Evolutionary conservation across 2,888 invertebrate species (phyloP), one percentile per base, ranked within the genome.

Genomic region (Cataglyphis cursor): DNA sequence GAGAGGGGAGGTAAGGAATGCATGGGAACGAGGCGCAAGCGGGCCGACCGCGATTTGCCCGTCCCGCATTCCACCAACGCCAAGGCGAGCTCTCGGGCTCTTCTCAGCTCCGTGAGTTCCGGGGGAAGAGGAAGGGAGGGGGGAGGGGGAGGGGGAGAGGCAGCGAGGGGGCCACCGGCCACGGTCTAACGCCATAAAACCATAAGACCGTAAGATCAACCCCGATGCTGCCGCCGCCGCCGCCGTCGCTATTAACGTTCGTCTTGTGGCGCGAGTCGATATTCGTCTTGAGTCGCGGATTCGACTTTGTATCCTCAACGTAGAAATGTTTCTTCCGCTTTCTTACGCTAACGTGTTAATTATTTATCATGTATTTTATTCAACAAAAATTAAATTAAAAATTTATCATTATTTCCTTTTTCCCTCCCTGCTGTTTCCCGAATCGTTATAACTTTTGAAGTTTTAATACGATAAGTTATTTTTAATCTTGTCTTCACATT

Each of bases 1-100:
- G 86, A 86, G 90, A 87, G 87, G 84, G 88, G 89, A 88, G 88
- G 89, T 87, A 89, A 92, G 92, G 93, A 93, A 93, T 93, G 93
- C 93, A 93, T 93, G 92, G 92, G 94, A 93, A 93, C 93, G 93
- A 93, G 93, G 93, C 92, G 90, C 92, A 91, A 92, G 93, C 94
- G 92, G 93, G 93, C 93, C 93, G 95, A 94, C 95, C 94, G 95
- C 95, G 95, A 94, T 94, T 94, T 94, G 94, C 93, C 94, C 94
- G 94, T 94, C 93, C 93, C 93, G 96, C 95, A 95, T 95, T 94
- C 95, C 95, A 93, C 94, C 91, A 90, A 90, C 90, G 91, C 91
- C 91, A 84, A 93, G 92, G 90, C 92, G 88, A 91, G 92, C 92
- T 90, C 91, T 88, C 82, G 74, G 78, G 82, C 90, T 90, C 89